Evolutionary conservation across 1,140 invertebrate genomes (phyloP).

Genomic region (Marisa cornuarietis): DNA sequence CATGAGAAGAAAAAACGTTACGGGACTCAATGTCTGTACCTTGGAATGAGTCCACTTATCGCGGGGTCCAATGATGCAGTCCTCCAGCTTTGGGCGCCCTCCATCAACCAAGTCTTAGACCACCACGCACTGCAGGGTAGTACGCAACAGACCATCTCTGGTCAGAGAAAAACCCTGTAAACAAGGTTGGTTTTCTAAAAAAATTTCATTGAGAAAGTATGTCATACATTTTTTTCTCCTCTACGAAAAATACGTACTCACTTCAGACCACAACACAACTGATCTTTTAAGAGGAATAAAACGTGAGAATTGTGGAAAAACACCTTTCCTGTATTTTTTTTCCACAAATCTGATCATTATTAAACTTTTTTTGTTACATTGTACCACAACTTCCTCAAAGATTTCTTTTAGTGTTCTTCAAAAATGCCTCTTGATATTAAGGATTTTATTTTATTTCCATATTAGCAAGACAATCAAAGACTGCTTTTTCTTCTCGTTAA

Average conservation of each 20-base stretch:
- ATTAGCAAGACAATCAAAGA: not conserved
- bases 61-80: conserved; percentile 28
- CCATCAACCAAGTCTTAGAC: conserved; percentile 16
- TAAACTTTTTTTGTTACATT: not conserved
- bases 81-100: conserved; percentile 23
- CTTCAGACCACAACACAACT: not conserved
- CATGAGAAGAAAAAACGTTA: not conserved
- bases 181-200: not conserved
- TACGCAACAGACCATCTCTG: conserved; percentile 20
- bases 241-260: not conserved
- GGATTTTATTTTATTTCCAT: not conserved
- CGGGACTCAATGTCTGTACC: conserved; percentile 9
- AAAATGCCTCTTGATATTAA: not conserved
- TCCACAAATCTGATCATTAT: not conserved
- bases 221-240: not conserved
- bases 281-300: not conserved
- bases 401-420: not conserved
- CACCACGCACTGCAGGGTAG: conserved; percentile 40
- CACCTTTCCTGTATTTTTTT: not conserved
- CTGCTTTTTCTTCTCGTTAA: too few species aligned
- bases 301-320: too few species aligned
- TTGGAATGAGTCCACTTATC: conserved; percentile 38
- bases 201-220: not conserved
- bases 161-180: conserved; percentile 38
- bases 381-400: too few species aligned